phyloP scores from a whole-genome alignment of 2,888 invertebrate genomes.

The Stomorhina lunata region DNA sequence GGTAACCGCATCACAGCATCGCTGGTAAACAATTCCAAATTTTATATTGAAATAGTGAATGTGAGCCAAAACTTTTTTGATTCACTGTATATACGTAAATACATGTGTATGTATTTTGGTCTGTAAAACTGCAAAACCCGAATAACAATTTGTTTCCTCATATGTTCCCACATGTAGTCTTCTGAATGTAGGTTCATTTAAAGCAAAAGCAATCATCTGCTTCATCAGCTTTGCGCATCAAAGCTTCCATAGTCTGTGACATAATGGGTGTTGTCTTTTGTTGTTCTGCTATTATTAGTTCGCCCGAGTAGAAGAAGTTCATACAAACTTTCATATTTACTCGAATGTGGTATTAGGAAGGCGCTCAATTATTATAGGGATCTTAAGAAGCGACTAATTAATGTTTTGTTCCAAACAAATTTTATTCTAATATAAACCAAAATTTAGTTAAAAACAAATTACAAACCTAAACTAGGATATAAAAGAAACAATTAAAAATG shows the following conservation, averaged over 20 bases:
- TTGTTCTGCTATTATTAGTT: constrained; percentile 15
- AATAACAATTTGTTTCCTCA: not conserved
- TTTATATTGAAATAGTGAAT: too few species aligned
- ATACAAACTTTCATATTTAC: not conserved
- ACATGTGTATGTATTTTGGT: not conserved
- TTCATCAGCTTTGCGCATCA: constrained; percentile 57
- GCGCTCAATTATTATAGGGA: not conserved
- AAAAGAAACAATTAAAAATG: too few species aligned
- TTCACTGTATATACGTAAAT: not conserved
- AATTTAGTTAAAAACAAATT: too few species aligned
- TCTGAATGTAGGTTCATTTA: not conserved
- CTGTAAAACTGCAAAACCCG: not conserved
- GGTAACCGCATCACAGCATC: too few species aligned
- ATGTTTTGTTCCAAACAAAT: too few species aligned
- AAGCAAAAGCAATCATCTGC: constrained; percentile 59
- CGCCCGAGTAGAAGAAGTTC: not conserved
- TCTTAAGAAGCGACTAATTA: too few species aligned
- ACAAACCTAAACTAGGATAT: too few species aligned
- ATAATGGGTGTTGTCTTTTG: constrained; percentile 29
- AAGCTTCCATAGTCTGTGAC: constrained; percentile 36
- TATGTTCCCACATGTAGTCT: not conserved
- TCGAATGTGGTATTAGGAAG: not conserved
- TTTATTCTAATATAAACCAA: too few species aligned
- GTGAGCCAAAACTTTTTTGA: too few species aligned
- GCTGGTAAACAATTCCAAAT: too few species aligned